Evolutionary conservation across 2,888 invertebrate species (phyloP).

Genomic region (Dicyrtoma fusca): DNA sequence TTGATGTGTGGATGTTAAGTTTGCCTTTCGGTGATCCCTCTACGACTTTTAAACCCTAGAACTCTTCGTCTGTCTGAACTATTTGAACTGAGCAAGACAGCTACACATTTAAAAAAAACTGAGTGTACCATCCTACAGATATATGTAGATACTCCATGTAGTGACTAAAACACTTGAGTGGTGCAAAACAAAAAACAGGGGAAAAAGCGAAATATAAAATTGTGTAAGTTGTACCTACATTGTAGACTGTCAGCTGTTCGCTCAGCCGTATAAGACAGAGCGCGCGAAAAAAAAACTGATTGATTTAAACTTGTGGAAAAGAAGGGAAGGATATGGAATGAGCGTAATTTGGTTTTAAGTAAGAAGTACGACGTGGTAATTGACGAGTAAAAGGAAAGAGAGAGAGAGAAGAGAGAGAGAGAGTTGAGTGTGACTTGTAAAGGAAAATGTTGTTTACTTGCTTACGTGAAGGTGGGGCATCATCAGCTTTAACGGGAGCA

Average conservation of each 20-base stretch:
- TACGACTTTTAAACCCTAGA: too few species aligned
- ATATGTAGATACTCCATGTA: too few species aligned
- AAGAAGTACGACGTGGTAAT: constrained; percentile 44
- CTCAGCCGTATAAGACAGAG: too few species aligned
- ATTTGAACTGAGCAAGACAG: too few species aligned
- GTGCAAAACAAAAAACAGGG: background rate
- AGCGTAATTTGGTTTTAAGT: constrained; percentile 43
- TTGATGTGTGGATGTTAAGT: too few species aligned
- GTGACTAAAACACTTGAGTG: too few species aligned
- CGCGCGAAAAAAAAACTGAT: constrained; percentile 30
- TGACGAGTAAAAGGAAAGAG: constrained; percentile 12
- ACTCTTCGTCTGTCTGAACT: too few species aligned
- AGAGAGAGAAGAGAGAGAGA: constrained; percentile 17
- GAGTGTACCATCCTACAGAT: too few species aligned
- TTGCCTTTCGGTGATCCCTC: too few species aligned
- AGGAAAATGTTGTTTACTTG: constrained; percentile 56
- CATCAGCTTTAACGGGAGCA: constrained; percentile 49
- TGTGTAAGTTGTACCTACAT: background rate
- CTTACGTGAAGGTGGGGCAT: constrained; percentile 57
- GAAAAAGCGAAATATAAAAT: too few species aligned
- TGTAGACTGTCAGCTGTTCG: too few species aligned
- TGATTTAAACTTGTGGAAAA: constrained; percentile 12
- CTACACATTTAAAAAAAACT: too few species aligned
- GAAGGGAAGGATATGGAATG: constrained; percentile 20
- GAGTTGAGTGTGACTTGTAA: constrained; percentile 6